Percentiles rank a stretch among this genome's conserved stretches.
Evolutionary conservation across 2,113 vertebrate genomes (phyloP).

Genomic region (Tachycineta bicolor): DNA sequence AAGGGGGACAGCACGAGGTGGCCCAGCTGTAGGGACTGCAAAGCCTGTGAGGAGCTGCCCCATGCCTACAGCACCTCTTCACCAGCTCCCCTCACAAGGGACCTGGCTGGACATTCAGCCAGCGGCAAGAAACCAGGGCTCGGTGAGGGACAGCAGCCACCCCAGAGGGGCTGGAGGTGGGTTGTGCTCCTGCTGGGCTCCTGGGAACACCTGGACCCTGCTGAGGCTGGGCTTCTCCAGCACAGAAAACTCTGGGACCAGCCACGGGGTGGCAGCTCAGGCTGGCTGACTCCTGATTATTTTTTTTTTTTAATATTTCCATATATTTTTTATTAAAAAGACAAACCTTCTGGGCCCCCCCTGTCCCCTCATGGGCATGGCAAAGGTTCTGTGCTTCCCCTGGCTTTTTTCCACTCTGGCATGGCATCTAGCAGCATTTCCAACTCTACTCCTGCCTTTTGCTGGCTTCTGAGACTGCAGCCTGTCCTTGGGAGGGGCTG

Average conservation of each 20-base stretch:
- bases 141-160: not conserved
- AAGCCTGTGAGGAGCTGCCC: not conserved
- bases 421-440: accelerated
- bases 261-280: not conserved
- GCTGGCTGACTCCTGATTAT: not conserved
- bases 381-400: not conserved
- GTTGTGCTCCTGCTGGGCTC: not conserved
- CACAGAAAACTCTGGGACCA: not conserved
- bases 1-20: not conserved
- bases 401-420: not conserved
- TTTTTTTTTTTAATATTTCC: not conserved
- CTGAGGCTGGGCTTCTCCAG: not conserved
- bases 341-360: not conserved
- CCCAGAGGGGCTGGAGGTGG: not conserved
- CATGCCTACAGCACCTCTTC: accelerated
- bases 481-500: not conserved
- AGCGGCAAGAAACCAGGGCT: accelerated
- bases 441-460: not conserved
- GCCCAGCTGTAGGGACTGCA: not conserved
- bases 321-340: not conserved
- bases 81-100: accelerated
- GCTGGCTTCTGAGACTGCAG: not conserved
- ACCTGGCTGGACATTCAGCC: too few species aligned
- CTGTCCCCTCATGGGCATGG: accelerated
- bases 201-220: accelerated